Base-by-base conservation (phyloP, 2,888 invertebrate species). In the Pedicia rivosa region DNA sequence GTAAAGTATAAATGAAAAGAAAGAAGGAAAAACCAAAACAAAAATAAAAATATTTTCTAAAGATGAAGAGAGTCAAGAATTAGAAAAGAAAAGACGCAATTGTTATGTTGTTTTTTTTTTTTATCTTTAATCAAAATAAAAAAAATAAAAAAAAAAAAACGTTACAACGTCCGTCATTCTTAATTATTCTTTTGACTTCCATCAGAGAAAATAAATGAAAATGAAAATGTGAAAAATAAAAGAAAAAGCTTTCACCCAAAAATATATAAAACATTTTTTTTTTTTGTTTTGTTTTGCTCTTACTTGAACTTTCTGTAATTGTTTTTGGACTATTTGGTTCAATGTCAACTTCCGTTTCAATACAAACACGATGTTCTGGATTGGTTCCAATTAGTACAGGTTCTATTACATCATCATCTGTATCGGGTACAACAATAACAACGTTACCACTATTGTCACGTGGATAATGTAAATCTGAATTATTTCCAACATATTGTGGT, bases 301-400 rank as follows among this genome's bases (percentile, higher is more conserved):
- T 61, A 74, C 74, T 74, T 62, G 74, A 73, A 61, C 72, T 73
- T 59, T 74, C 74, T 33, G 72, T 72, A 47, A 62, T 65, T 46
- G 70, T 66, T 42, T 69, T 66, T 35, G 63, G 59, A 42, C 67
- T 69, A 24, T 66, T 66, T 39, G 67, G 66, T 47, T 68, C 69
- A 45, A 65, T 38, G 30, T 52, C 52, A 29, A 39, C 46, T 41
- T 51, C 50, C 10, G 45, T 40, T 41, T 48, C 49, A 35, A 49
- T 49, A 40, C 50, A 50, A 9, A 48, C 46, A 30, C 46, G 45
- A 29, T 41, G 38, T 17, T 38, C 25, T 31, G 29, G 40, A 40
- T 49, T 47, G 40, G 44, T 44, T 10, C 15, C 9, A 6, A 35
- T 26, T 36, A 50, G 38, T 25, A 48, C 46, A 5, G 49, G 43